Conservation (phyloP, 2,113 vertebrate genomes). For the Sebastes fasciatus region DNA sequence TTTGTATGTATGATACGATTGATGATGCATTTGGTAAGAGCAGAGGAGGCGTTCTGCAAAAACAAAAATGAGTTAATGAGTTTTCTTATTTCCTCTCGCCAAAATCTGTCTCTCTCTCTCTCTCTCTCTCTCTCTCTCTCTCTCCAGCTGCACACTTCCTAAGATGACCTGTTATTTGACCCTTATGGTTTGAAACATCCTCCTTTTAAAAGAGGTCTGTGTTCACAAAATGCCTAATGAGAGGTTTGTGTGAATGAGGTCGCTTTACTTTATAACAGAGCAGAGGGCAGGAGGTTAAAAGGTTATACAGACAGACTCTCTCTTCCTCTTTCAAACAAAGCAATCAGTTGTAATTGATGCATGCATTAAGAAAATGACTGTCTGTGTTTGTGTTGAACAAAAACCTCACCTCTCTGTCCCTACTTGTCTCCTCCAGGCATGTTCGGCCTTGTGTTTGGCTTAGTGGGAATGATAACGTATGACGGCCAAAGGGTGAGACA, state of each 20-base stretch:
- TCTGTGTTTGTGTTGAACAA: too few relatives aligned
- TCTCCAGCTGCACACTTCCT: not conserved
- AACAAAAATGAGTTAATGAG: not conserved
- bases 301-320: not conserved
- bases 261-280: not conserved
- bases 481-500: constrained; percentile 88
- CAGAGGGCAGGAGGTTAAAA: not conserved
- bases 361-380: too few relatives aligned
- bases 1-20: not conserved
- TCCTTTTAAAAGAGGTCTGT: not conserved
- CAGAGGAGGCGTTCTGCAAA: not conserved
- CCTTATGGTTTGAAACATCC: not conserved
- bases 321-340: too few relatives aligned
- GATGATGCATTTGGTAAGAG: not conserved
- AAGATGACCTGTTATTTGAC: not conserved
- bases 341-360: too few relatives aligned
- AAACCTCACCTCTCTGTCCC: not conserved
- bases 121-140: not conserved
- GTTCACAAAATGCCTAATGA: not conserved
- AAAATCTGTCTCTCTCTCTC: not conserved
- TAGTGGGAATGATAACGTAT: constrained; percentile 89
- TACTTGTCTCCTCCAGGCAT: constrained; percentile 83
- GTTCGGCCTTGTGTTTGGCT: constrained; percentile 91
- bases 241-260: not conserved
- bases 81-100: not conserved